Evolutionary conservation across 2,888 invertebrate genomes (phyloP), one percentile per base, ranked within the genome.

Genomic region (Erebia aethiops): DNA sequence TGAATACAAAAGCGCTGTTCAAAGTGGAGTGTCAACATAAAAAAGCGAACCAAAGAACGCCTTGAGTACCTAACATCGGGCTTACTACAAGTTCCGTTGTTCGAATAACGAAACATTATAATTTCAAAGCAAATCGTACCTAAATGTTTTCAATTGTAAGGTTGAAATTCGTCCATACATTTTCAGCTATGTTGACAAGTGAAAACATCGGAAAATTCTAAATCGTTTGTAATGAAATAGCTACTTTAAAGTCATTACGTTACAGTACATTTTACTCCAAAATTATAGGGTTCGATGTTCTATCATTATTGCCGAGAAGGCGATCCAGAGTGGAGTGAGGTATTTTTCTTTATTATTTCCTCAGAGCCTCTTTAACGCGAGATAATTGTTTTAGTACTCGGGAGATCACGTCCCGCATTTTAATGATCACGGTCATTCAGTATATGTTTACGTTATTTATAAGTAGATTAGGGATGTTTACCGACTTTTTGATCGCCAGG

Each of bases 301-400:
- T 11, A 43, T 43, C 43, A 43, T 11, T 3, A 43, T 43, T 43
- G 11, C 10, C 43, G 43, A 43, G 11, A 35, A 35, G 35, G 35
- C 35, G 35, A 35, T 35, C 35, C 7, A 35, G 35, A 35, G 35
- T 35, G 46, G 61, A 69, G 52, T 66, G 62, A 54, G 73, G 57
- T 60, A 69, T 71, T 71, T 69, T 71, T 73, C 69, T 76, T 77
- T 76, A 75, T 77, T 77, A 76, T 80, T 78, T 74, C 52, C 52
- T 52, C 56, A 1, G 79, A 80, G 80, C 77, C 79, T 82, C 81
- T 81, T 82, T 87, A 87, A 85, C 85, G 82, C 83, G 85, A 83
- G 83, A 85, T 87, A 87, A 87, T 87, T 88, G 87, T 86, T 88
- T 86, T 81, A 81, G 79, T 77, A 80, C 69, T 46, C 51, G 67